These are phyloP conservation scores for Papilio aristodemus DNA, from an alignment of 1,140 invertebrate species.

Conservation along the genomic window DNA sequence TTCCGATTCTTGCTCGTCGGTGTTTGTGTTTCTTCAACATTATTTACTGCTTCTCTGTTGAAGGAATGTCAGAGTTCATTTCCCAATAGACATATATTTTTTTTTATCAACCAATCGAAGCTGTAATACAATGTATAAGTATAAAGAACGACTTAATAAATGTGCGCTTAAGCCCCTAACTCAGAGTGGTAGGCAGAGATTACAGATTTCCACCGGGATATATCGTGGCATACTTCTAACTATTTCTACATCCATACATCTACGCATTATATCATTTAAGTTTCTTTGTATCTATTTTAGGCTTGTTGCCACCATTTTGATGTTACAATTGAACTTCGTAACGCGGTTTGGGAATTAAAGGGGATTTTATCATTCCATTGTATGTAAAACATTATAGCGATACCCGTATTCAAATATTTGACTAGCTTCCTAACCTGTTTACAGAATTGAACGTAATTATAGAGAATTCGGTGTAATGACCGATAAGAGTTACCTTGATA, in stretches of 20 bases:
- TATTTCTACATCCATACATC: too few species aligned
- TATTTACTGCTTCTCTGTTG: not conserved
- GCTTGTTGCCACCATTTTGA: too few species aligned
- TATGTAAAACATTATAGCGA: not conserved
- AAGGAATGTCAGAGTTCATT: not conserved
- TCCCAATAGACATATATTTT: too few species aligned
- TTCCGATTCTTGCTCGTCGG: constrained; percentile 28
- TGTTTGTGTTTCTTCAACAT: constrained; percentile 3
- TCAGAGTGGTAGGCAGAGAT: too few species aligned
- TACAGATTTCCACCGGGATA: too few species aligned
- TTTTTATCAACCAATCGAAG: not conserved
- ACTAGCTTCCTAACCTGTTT: not conserved
- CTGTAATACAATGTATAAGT: too few species aligned
- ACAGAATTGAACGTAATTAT: constrained; percentile 9
- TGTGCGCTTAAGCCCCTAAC: too few species aligned
- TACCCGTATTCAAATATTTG: not conserved
- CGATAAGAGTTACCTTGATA: constrained; percentile 13
- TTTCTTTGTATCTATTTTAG: too few species aligned
- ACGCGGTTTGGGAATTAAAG: not conserved
- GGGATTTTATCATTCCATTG: not conserved
- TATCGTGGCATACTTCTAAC: too few species aligned
- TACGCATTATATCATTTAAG: too few species aligned
- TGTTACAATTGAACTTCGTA: not conserved
- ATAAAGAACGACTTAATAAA: too few species aligned
- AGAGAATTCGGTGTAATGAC: not conserved